A percentile compares a stretch with the other conserved stretches of the same genome.
Conservation (phyloP, 2,113 vertebrate genomes). For the Leucosticte australis region DNA sequence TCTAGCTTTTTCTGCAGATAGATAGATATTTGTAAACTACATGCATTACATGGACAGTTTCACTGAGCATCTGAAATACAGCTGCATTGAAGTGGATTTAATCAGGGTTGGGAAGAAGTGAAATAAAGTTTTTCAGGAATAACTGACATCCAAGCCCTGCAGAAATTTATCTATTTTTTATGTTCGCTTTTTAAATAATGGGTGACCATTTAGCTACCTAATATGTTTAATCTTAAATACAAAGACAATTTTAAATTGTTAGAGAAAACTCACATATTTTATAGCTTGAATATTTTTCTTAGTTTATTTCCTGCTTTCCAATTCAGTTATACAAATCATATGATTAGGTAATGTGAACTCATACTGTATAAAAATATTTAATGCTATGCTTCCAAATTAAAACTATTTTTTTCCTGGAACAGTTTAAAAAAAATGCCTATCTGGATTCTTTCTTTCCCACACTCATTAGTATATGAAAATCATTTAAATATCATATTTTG, state of each 20-base stretch:
- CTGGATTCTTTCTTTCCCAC: background rate
- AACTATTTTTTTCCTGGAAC: background rate
- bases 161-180: no score
- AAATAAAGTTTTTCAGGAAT: no score
- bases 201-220: background rate
- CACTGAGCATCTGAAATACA: no score
- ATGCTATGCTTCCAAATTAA: background rate
- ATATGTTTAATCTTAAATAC: background rate
- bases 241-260: background rate
- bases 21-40: no score
- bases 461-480: background rate
- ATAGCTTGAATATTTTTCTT: background rate
- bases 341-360: background rate
- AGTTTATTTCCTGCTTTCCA: background rate
- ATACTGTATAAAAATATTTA: background rate
- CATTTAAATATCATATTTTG: background rate
- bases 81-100: no score
- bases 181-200: no score
- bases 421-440: rapidly evolving
- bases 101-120: no score
- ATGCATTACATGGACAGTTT: no score
- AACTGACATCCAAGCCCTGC: no score
- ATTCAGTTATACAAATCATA: background rate
- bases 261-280: background rate
- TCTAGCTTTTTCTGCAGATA: no score